Percentiles rank a stretch among this genome's conserved stretches.
Evolutionary conservation across 2,113 vertebrate genomes (phyloP).

Genomic region (Heteronetta atricapilla): DNA sequence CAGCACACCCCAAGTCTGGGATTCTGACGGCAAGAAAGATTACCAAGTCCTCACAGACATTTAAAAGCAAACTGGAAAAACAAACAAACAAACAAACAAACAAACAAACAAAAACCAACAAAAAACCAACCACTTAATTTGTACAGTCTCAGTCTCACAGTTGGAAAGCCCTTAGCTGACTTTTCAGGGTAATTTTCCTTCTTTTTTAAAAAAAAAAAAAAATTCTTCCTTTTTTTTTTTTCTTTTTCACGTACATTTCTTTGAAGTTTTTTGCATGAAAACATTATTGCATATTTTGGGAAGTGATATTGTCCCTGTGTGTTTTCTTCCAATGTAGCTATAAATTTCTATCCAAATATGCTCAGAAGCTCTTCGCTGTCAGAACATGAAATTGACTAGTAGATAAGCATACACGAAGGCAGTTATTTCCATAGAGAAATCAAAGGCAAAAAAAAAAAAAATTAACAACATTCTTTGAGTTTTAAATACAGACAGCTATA

Average conservation of each 20-base stretch:
- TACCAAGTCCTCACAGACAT: neutral
- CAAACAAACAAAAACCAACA: neutral
- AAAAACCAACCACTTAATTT: neutral
- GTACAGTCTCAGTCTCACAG: conserved; percentile 3
- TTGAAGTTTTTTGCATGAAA: conserved; percentile 66
- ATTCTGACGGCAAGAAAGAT: conserved; percentile 14
- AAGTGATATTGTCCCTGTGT: conserved; percentile 50
- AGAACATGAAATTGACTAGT: conserved; percentile 50
- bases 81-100: neutral
- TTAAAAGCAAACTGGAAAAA: neutral
- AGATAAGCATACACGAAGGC: conserved; percentile 56
- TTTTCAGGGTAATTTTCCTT: conserved; percentile 30
- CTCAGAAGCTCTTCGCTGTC: conserved; percentile 52
- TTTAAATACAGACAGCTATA: conserved; percentile 46
- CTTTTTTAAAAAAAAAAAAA: too few species aligned
- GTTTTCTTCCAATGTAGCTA: conserved; percentile 45
- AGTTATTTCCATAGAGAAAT: conserved; percentile 54
- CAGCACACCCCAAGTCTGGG: neutral
- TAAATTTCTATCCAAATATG: conserved; percentile 50
- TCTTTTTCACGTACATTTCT: conserved; percentile 5
- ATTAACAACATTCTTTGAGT: conserved; percentile 57
- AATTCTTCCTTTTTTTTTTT: neutral
- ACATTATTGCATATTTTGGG: conserved; percentile 25
- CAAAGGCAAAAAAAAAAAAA: conserved; percentile 52
- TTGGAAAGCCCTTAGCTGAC: conserved; percentile 38